Evolutionary conservation across 2,888 invertebrate genomes (phyloP), one percentile per base, ranked within the genome.

Genomic region (Caenorhabditis virilis): DNA sequence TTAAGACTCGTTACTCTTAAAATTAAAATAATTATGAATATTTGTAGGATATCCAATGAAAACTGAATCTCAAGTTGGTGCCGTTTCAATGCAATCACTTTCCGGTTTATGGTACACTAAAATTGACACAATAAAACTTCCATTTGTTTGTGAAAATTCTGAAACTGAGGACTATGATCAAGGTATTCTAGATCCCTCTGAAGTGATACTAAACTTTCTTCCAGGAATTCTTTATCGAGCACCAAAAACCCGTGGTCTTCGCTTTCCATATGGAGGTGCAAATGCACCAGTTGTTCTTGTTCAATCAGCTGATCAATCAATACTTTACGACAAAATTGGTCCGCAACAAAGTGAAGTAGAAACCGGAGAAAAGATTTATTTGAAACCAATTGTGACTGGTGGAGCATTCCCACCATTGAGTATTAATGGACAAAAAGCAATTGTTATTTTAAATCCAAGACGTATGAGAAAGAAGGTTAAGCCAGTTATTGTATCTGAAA

Each of bases 71-170:
- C 62, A 63, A 25, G 39, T 57, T 18, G 62, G 62, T 25, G 62
- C 62, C 25, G 62, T 57, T 15, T 57, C 62, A 27, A 57, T 63
- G 52, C 47, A 39, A 6, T 52, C 57, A n/a, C 22, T 63, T 7
- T 39, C 38, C 7, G 57, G 62, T 1, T 39, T 63, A 16, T 63
- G 62, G 62, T 63, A 63, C 35, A 63, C 62, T 9, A 63, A 57
- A 20, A 25, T 53, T 2, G 62, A 63, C 48, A 33, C 52, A 11
- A 53, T 57, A 38, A 25, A 43, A 25, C 16, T 63, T 15, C 62
- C 62, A 13, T 63, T 63, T 30, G 62, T 63, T 5, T 63, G 62
- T 22, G 53, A 57, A 38, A 55, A 43, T 16, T 20, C 50, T 15
- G 23, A 16, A 15, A 49, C 53, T 9, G 45, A 41, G 13, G 45